Evolutionary conservation across 1,140 invertebrate genomes (phyloP).

Genomic region (Oryzaephilus surinamensis): DNA sequence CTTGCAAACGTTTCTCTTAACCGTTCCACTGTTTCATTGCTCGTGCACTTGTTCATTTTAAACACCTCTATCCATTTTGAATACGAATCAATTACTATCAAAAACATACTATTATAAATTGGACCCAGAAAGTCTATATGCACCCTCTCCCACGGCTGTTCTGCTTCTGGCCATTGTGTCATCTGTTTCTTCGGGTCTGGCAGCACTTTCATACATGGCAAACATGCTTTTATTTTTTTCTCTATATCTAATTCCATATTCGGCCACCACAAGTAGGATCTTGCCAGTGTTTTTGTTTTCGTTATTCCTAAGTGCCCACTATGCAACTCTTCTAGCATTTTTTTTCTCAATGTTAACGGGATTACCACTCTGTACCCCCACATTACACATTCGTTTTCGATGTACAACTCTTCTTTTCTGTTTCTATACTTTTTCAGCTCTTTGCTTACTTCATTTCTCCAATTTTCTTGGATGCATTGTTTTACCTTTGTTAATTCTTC

Average conservation of each 20-base stretch:
- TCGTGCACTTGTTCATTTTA: conserved; percentile 1
- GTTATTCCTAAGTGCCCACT: conserved; percentile 37
- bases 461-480: neutral
- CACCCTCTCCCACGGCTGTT: conserved; percentile 36
- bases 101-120: conserved; percentile 31
- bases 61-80: conserved; percentile 38
- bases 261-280: conserved; percentile 21
- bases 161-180: conserved; percentile 28
- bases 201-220: conserved; percentile 2
- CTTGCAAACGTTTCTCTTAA: conserved; percentile 25
- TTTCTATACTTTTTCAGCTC: conserved; percentile 1
- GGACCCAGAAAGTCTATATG: conserved; percentile 42
- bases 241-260: conserved; percentile 38
- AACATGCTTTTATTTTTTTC: neutral
- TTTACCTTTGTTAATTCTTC: conserved; percentile 1
- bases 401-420: conserved; percentile 3
- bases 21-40: conserved; percentile 14
- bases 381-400: conserved; percentile 1
- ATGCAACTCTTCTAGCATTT: conserved; percentile 34
- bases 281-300: conserved; percentile 40
- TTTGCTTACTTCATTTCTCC: neutral
- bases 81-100: too few relatives aligned
- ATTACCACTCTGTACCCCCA: conserved; percentile 21
- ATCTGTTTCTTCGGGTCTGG: conserved; percentile 17
- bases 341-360: conserved; percentile 19